Percentiles rank a stretch among this genome's conserved stretches.
Evolutionary conservation across 2,888 invertebrate species (phyloP).

Genomic region (Acrobasis repandana): DNA sequence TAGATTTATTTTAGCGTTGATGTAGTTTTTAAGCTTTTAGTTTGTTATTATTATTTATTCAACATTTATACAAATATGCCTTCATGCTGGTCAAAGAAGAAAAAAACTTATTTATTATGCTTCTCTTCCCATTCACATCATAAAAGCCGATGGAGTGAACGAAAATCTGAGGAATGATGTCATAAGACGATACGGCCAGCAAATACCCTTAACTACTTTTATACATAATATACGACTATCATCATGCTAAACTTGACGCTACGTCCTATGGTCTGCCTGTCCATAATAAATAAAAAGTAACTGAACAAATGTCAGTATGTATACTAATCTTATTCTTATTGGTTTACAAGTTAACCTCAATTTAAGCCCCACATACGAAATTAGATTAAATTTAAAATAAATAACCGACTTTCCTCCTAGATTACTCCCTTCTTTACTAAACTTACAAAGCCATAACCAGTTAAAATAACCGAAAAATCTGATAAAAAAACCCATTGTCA

Average conservation of each 20-base stretch:
- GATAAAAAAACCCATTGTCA: slow-evolving; percentile 7
- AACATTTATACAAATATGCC: neutral
- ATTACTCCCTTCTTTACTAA: neutral
- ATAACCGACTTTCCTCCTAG: neutral
- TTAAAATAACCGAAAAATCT: neutral
- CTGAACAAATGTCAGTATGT: no score
- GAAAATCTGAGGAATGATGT: no score
- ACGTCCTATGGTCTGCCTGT: no score
- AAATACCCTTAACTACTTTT: no score
- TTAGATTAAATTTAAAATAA: neutral
- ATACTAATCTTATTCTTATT: no score
- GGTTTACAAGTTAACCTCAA: no score
- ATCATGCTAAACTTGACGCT: no score
- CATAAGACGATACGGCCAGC: no score
- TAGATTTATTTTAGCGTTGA: neutral
- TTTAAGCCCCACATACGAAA: neutral
- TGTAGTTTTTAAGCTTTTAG: neutral
- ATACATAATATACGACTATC: no score
- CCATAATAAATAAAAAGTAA: no score
- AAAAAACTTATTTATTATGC: no score
- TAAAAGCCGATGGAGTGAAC: neutral
- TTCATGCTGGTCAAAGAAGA: no score
- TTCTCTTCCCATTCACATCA: neutral
- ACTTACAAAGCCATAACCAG: neutral
- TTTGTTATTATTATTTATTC: neutral